Evolutionary conservation across 2,888 invertebrate species (phyloP), one percentile per base, ranked within the genome.

Genomic region (Drosophila villosipedis): DNA sequence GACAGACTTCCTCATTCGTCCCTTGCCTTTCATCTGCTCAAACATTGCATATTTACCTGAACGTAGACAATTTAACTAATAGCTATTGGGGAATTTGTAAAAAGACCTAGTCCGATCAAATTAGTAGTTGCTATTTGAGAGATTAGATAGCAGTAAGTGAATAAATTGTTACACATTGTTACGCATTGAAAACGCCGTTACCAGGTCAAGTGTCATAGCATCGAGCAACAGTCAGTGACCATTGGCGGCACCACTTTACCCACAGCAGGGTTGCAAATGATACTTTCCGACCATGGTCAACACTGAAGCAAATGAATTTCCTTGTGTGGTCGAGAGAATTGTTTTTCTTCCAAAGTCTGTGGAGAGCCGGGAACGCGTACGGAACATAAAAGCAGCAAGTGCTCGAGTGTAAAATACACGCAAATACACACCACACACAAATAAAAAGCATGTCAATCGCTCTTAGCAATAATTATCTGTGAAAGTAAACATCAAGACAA

Each of bases 341-440:
- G 31, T 59, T 73, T 83, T 66, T 57, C 52, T 50, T 78, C 73
- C 80, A 87, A 91, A 91, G 90, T 89, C 80, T 79, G 83, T 88
- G 62, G 82, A 81, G 81, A 91, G 86, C 82, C 83, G 89, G 81
- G 85, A 85, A 84, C 69, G 82, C 74, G 80, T 73, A 72, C 80
- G 77, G 82, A 88, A 53, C n/a, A 14, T 31, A 30, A n/a, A 6
- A 22, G 30, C 7, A 39, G n/a, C 22, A 12, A 37, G 25, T 25
- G 30, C 31, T 33, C 37, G 30, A 50, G 41, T 43, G 47, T 35
- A 0, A 67, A 57, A 39, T 33, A 3, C 37, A 35, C 35, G 16
- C 52, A 66, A 33, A 59, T 19, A 52, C 31, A 41, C 9, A 49
- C 12, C 12, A 25, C 12, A 28, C 43, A 82, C 82, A 76, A 82